Percentiles rank a stretch among this genome's conserved stretches.
Evolutionary conservation across 2,797 vertebrate genomes (phyloP).

Genomic region (Cephalopachus bancanus): DNA sequence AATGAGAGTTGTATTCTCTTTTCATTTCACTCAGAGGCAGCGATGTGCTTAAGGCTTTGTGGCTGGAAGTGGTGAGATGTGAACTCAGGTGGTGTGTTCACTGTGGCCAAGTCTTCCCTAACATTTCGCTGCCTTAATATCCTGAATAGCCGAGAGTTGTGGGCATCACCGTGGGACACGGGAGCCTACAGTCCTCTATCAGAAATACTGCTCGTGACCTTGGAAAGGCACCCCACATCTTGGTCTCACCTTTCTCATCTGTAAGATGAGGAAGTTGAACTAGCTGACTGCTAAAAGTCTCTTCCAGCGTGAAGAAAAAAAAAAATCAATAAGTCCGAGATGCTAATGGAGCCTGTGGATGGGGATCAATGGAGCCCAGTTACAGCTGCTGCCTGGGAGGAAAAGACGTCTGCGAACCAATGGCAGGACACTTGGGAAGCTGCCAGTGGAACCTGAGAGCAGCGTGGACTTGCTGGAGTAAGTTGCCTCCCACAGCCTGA

Average conservation of each 20-base stretch:
- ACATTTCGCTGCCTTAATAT: not conserved
- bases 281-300: constrained; percentile 54
- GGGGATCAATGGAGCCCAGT: constrained; percentile 52
- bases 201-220: not conserved
- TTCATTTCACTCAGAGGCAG: not conserved
- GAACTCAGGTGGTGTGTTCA: not conserved
- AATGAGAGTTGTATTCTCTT: not conserved
- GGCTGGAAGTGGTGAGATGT: not conserved
- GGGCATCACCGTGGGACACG: not conserved
- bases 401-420: not conserved
- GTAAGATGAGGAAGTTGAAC: constrained; percentile 60
- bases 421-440: not conserved
- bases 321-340: constrained; percentile 61
- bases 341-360: constrained; percentile 69
- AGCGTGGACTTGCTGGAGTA: not conserved
- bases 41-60: not conserved
- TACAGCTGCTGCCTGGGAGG: not conserved
- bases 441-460: not conserved
- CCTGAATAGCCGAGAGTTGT: not conserved
- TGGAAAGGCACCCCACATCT: not conserved
- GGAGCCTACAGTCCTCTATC: not conserved
- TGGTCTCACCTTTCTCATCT: constrained; percentile 47
- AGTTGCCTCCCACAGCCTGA: not conserved
- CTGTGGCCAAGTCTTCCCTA: not conserved
- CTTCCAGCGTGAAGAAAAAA: constrained; percentile 34